phyloP scores from a whole-genome alignment of 2,888 invertebrate species.

The Elegia similella region DNA sequence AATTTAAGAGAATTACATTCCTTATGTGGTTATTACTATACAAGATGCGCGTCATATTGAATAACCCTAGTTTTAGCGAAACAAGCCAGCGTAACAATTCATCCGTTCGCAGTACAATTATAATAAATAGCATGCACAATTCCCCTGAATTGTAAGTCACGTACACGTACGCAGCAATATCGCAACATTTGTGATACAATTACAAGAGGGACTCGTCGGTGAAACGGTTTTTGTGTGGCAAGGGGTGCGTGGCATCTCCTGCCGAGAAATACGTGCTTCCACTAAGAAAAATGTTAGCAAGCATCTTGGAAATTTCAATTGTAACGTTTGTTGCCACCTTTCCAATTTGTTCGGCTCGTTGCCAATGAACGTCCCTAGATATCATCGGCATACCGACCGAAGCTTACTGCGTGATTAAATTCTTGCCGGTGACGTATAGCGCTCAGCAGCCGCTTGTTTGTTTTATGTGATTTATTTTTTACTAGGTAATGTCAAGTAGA shows the following conservation, averaged over 20 bases:
- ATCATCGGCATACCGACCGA: conserved; percentile 69
- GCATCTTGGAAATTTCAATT: conserved; percentile 78
- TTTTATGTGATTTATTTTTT: conserved; percentile 40
- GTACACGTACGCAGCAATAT: conserved; percentile 56
- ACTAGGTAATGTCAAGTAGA: too few relatives aligned
- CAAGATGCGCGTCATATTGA: neutral
- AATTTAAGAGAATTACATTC: neutral
- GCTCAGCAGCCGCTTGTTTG: conserved; percentile 51
- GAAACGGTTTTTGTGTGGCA: conserved; percentile 54
- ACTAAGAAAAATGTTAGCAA: conserved; percentile 70
- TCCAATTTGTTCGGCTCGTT: conserved; percentile 69
- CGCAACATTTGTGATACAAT: conserved; percentile 56
- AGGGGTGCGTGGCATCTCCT: conserved; percentile 53
- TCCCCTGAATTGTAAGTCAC: conserved; percentile 45
- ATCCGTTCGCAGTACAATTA: conserved; percentile 18
- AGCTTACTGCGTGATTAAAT: conserved; percentile 74
- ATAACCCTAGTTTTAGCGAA: neutral
- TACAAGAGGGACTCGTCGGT: conserved; percentile 40
- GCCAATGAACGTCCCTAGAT: conserved; percentile 64
- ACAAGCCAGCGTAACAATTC: conserved; percentile 5
- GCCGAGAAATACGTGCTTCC: conserved; percentile 66
- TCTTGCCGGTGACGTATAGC: conserved; percentile 59
- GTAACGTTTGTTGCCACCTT: conserved; percentile 68
- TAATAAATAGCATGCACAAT: conserved; percentile 22
- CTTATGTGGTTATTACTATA: neutral